Evolutionary conservation across 2,113 vertebrate genomes (phyloP).

Genomic region (Perca flavescens): DNA sequence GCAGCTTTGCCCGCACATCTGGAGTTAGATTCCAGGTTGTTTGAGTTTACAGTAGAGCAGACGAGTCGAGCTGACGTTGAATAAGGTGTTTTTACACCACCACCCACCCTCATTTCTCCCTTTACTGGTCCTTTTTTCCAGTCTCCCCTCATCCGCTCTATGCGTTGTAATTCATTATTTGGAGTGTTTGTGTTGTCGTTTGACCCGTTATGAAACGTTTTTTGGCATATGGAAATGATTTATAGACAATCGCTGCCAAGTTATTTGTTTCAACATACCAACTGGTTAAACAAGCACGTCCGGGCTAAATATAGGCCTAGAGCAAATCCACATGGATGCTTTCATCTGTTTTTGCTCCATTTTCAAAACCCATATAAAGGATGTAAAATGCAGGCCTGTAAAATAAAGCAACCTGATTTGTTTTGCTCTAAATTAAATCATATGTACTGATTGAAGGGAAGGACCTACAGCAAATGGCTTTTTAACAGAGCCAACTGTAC

Average conservation of each 20-base stretch:
- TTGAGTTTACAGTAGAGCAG: slow-evolving; percentile 54
- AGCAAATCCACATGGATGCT: slow-evolving; percentile 40
- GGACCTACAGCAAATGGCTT: background rate
- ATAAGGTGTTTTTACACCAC: slow-evolving; percentile 47
- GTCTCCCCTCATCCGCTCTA: background rate
- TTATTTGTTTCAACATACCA: slow-evolving; percentile 65
- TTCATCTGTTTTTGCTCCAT: slow-evolving; percentile 30
- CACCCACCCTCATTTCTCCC: slow-evolving; percentile 28
- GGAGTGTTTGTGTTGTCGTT: slow-evolving; percentile 43
- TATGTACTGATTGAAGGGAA: background rate
- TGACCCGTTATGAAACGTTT: slow-evolving; percentile 53
- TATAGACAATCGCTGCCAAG: slow-evolving; percentile 53
- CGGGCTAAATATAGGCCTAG: slow-evolving; percentile 66
- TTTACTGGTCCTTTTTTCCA: slow-evolving; percentile 11
- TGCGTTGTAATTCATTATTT: slow-evolving; percentile 10
- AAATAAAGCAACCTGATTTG: slow-evolving; percentile 4
- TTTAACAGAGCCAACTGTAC: background rate
- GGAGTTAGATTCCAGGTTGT: slow-evolving; percentile 65
- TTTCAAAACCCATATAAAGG: slow-evolving; percentile 18
- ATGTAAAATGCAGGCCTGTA: slow-evolving; percentile 29
- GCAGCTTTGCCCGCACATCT: slow-evolving; percentile 69
- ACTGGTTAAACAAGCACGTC: slow-evolving; percentile 64
- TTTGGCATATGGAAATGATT: slow-evolving; percentile 71
- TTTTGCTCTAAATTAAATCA: background rate
- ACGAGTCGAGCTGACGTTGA: slow-evolving; percentile 23